A percentile compares a stretch with the other conserved stretches of the same genome.
These are phyloP conservation scores for Poeciliopsis gracilis DNA, from an alignment of 2,797 vertebrate genomes.

Conservation along the genomic window DNA sequence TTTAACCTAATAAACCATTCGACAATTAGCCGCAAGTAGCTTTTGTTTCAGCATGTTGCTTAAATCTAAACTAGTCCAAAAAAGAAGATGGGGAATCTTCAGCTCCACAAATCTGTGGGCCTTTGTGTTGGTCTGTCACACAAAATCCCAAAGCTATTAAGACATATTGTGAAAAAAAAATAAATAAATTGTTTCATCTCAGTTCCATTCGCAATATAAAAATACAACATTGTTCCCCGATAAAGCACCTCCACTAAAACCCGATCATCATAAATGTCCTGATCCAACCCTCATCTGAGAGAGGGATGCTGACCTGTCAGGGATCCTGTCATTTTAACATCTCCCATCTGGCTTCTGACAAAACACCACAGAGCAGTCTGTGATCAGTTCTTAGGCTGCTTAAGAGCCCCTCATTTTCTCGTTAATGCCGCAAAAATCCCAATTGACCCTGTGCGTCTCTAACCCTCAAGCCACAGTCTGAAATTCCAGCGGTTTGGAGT, in stretches of 20 bases:
- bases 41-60: not conserved
- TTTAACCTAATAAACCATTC: no score
- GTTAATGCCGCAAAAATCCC: slow-evolving; percentile 74
- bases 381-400: slow-evolving; percentile 56
- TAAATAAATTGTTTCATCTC: not conserved
- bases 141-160: not conserved
- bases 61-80: not conserved
- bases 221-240: not conserved
- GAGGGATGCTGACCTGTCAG: slow-evolving; percentile 19
- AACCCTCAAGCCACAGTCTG: slow-evolving; percentile 81
- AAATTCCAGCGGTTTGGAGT: slow-evolving; percentile 84
- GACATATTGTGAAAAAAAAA: not conserved
- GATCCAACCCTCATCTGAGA: not conserved
- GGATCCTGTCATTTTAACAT: slow-evolving; percentile 31
- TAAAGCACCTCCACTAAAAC: not conserved
- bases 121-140: not conserved
- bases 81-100: not conserved
- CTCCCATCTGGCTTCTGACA: slow-evolving; percentile 51
- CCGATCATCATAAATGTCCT: not conserved
- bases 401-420: slow-evolving; percentile 61
- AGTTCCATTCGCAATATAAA: not conserved
- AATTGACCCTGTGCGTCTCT: slow-evolving; percentile 79
- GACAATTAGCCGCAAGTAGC: not conserved
- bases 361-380: slow-evolving; percentile 39
- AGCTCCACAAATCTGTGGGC: not conserved